Conservation (phyloP, 2,888 invertebrate genomes). For the Lomographa bimaculata region DNA sequence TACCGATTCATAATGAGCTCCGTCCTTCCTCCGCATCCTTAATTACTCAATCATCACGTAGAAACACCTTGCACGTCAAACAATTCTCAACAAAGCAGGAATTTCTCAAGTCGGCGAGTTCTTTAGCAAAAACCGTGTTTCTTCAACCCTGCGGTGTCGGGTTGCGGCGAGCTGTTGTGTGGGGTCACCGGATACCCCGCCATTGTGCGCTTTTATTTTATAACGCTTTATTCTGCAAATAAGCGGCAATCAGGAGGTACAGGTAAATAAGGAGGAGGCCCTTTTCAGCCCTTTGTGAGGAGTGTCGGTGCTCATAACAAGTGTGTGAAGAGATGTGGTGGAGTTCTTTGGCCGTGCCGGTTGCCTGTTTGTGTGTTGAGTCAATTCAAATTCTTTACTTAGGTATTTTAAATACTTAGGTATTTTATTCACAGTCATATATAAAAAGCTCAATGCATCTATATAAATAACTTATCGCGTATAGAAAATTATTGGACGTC, state of each 20-base stretch:
- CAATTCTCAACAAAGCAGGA: constrained; percentile 1
- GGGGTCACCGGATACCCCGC: constrained; percentile 32
- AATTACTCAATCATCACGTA: neutral
- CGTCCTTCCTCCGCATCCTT: too few relatives aligned
- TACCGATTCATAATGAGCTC: too few relatives aligned
- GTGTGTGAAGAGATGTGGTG: constrained; percentile 13
- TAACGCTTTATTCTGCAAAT: constrained; percentile 30
- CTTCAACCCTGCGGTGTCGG: constrained; percentile 24
- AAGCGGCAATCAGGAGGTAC: constrained; percentile 32
- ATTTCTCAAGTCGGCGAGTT: constrained; percentile 20
- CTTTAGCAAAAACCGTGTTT: constrained; percentile 30
- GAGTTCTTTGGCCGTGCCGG: constrained; percentile 2
- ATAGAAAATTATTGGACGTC: too few relatives aligned
- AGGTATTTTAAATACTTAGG: too few relatives aligned
- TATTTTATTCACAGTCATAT: too few relatives aligned
- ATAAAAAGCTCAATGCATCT: too few relatives aligned
- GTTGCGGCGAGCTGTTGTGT: constrained; percentile 21
- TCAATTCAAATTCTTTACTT: too few relatives aligned
- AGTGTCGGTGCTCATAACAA: constrained; percentile 32
- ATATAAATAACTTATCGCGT: too few relatives aligned
- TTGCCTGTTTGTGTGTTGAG: too few relatives aligned
- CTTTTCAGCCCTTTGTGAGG: constrained; percentile 28
- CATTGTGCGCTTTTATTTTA: constrained; percentile 32
- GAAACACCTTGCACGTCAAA: constrained; percentile 17
- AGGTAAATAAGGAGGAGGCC: constrained; percentile 30